Evolutionary conservation across 2,113 vertebrate genomes (phyloP), one percentile per base, ranked within the genome.

Genomic region (Rhinichthys klamathensis): DNA sequence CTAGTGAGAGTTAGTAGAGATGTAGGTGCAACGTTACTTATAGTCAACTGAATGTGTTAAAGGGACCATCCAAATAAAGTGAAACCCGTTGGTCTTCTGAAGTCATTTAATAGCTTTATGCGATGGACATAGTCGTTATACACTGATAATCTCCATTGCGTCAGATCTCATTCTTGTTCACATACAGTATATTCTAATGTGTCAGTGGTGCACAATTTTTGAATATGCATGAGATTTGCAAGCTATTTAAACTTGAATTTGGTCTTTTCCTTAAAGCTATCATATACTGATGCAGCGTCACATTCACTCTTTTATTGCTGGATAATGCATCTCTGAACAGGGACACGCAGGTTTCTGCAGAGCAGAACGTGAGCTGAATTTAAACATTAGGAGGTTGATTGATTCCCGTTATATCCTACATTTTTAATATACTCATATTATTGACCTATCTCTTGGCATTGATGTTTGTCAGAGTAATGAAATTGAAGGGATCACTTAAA

Each of bases 291-390:
- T 27, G 72, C 49, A 25, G 11, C 1, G 0, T 74, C 54, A 46
- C 23, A 51, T 13, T 27, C 8, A 78, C 49, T 56, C 27, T 12
- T 30, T 46, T 74, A 38, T 38, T 7, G 54, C 18, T 61, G 16
- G n/a, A n/a, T 35, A 25, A 44, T 84, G 25, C n/a, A 56, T 80
- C 65, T 58, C 49, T 79, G 75, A 35, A 72, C 49, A 79, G 35
- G 23, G 41, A 25, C 12, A 73, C 11, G 11, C 8, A 8, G 54
- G 44, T 30, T 67, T 3, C 72, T 82, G 49, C 5, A 38, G 74
- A 58, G 61, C n/a, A 44, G 54, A 61, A 63, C 7, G n/a, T 82
- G 79, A 85, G 69, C 21, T 46, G 87, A 63, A 70, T 85, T 4
- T 70, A 30, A 78, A 87, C 12, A 30, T 60, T 25, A 51, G 4